Conservation (phyloP, 2,113 vertebrate species). For the Daubentonia madagascariensis region DNA sequence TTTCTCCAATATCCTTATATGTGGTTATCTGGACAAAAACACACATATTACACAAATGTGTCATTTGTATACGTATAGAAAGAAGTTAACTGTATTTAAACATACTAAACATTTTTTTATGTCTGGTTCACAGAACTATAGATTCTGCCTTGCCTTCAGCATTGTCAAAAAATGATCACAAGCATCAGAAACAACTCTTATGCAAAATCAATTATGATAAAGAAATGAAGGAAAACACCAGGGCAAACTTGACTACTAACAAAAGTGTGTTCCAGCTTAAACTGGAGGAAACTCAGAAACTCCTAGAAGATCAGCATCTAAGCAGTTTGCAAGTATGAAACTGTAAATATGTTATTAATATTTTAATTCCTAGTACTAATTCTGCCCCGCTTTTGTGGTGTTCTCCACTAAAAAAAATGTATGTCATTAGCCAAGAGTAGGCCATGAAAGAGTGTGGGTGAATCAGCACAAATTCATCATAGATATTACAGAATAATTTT, state of each 20-base stretch:
- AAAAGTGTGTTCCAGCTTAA: conserved; percentile 83
- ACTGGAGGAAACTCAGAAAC: conserved; percentile 82
- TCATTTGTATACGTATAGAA: conserved; percentile 20
- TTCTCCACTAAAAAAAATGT: conserved; percentile 10
- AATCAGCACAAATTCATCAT: conserved; percentile 1
- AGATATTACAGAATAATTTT: neutral
- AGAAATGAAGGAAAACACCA: conserved; percentile 82
- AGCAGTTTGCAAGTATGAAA: conserved; percentile 82
- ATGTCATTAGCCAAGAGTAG: neutral
- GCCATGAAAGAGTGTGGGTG: neutral
- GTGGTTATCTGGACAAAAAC: conserved; percentile 61
- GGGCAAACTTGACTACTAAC: conserved; percentile 64
- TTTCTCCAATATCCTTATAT: conserved; percentile 72
- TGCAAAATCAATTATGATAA: conserved; percentile 78
- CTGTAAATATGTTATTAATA: conserved; percentile 34
- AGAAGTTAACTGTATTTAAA: conserved; percentile 52
- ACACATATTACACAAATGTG: neutral
- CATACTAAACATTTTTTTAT: conserved; percentile 71
- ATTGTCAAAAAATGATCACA: conserved; percentile 75
- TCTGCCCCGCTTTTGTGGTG: conserved; percentile 5
- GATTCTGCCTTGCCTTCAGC: conserved; percentile 81
- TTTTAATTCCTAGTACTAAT: conserved; percentile 38
- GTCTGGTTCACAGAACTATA: conserved; percentile 81
- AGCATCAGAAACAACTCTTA: conserved; percentile 77
- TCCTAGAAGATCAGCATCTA: conserved; percentile 83